Conservation (phyloP, 1,140 invertebrate species). For the Eueides isabella region DNA sequence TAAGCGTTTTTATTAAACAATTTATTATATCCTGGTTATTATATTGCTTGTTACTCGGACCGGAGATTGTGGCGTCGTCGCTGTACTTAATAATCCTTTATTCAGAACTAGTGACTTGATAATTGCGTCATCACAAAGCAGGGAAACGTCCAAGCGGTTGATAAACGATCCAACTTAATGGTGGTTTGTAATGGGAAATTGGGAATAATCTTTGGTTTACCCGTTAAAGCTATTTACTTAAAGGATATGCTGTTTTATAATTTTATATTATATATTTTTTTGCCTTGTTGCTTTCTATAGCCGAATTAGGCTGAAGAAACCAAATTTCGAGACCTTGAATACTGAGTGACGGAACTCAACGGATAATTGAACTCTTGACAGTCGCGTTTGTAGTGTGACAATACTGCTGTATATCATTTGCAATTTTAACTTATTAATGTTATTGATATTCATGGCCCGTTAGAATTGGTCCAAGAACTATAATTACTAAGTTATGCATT, state of each 20-base stretch:
- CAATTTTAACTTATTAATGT: no score
- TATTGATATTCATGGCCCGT: neutral
- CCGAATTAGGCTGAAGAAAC: no score
- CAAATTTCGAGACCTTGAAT: no score
- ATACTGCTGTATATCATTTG: no score
- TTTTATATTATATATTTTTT: no score
- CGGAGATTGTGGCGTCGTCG: neutral
- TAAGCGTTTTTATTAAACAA: no score
- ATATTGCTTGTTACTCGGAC: neutral
- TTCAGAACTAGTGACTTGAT: neutral
- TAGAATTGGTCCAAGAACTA: no score
- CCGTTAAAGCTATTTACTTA: neutral
- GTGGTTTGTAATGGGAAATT: neutral
- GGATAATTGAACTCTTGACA: no score
- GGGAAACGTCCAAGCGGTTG: neutral
- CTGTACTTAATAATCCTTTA: neutral
- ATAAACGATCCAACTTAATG: neutral
- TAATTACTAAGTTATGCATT: no score
- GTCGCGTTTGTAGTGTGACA: neutral
- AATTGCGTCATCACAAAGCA: conserved; percentile 3
- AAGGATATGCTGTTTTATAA: no score
- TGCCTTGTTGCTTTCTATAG: no score
- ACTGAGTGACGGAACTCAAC: neutral
- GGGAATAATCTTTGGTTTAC: neutral
- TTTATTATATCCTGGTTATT: neutral